These are phyloP conservation scores for Tachina grossa DNA, from an alignment of 2,888 invertebrate genomes.

Conservation along the genomic window DNA sequence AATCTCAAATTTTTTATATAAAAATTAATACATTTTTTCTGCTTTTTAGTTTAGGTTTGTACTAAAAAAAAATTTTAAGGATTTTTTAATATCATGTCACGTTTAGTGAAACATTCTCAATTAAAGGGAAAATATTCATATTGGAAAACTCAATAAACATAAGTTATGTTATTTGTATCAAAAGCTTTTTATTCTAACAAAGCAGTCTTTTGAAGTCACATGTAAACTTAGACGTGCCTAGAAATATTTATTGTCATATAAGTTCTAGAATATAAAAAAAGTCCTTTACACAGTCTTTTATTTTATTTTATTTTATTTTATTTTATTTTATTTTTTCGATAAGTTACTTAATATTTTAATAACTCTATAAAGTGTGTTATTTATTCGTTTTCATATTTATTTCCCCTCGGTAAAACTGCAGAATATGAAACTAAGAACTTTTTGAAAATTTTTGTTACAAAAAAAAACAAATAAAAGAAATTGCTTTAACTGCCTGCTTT, in stretches of 20 bases:
- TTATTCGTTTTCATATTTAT: background rate
- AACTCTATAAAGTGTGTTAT: background rate
- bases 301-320: background rate
- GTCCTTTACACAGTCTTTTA: background rate
- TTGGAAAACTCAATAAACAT: background rate
- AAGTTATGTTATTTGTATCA: background rate
- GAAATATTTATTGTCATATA: background rate
- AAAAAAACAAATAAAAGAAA: background rate
- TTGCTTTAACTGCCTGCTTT: slow-evolving; percentile 43
- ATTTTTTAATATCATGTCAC: background rate
- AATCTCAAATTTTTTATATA: no score
- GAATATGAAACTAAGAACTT: slow-evolving; percentile 12
- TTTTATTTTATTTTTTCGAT: background rate
- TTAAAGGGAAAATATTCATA: background rate
- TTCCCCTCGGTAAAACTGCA: background rate
- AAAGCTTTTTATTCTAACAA: background rate
- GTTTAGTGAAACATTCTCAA: background rate
- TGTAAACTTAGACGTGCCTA: background rate
- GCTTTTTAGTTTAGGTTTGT: no score
- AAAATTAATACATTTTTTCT: background rate
- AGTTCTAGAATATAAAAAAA: background rate
- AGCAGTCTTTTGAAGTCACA: background rate
- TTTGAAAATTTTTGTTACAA: slow-evolving; percentile 7
- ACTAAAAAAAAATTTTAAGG: background rate
- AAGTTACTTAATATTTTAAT: background rate